Conservation (phyloP, 1,140 invertebrate genomes). For the Cryptotermes secundus region DNA sequence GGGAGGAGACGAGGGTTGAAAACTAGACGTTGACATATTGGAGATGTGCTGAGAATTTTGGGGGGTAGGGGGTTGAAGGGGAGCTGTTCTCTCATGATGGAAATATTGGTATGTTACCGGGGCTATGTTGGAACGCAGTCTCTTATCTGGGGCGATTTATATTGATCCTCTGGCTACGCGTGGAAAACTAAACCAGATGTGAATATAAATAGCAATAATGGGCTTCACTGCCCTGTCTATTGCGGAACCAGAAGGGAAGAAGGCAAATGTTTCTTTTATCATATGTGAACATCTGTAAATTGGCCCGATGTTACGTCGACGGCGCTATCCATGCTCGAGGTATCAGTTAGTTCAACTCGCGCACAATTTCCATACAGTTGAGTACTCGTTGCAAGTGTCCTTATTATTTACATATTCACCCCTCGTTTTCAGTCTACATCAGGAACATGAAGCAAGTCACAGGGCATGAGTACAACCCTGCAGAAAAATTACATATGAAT, state of each 20-base stretch:
- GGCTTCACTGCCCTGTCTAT: neutral
- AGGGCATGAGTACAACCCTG: neutral
- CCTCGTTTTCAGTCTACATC: neutral
- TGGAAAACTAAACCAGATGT: slow-evolving; percentile 7
- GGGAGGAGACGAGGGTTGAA: neutral
- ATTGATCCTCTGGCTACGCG: neutral
- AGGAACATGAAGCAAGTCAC: neutral
- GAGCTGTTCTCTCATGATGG: neutral
- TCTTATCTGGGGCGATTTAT: neutral
- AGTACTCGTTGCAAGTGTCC: neutral
- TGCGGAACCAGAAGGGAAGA: neutral
- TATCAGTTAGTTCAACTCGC: neutral
- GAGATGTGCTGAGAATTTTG: slow-evolving; percentile 10
- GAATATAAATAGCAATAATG: slow-evolving; percentile 3
- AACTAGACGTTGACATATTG: slow-evolving; percentile 19
- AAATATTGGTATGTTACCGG: slow-evolving; percentile 1
- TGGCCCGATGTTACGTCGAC: neutral
- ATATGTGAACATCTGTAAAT: neutral
- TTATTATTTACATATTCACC: neutral
- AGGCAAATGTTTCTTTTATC: neutral
- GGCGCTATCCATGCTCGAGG: neutral
- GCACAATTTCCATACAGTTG: neutral
- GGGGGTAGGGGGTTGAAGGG: neutral
- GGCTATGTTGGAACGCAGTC: neutral
- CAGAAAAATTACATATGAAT: neutral